Conservation (phyloP, 92 coral and sea anemone genomes). For the Zoanthus sociatus region DNA sequence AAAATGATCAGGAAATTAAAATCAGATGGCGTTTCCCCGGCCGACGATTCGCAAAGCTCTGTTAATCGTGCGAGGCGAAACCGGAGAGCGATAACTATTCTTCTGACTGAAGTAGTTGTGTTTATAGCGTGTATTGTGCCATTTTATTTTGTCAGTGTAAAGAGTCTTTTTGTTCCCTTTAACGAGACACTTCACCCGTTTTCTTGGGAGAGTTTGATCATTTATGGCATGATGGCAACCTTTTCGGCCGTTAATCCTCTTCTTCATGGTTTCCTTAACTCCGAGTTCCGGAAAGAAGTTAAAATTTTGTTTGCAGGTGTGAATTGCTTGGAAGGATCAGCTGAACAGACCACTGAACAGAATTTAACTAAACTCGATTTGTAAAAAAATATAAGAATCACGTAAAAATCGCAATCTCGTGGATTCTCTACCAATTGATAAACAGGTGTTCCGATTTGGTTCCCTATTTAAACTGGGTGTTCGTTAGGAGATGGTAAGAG, state of each 20-base stretch:
- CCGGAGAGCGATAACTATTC: constrained; percentile 71
- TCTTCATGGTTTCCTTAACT: constrained; percentile 66
- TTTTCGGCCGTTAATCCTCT: constrained; percentile 57
- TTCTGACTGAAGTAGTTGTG: constrained; percentile 64
- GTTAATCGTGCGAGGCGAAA: constrained; percentile 78
- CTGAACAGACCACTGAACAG: not conserved
- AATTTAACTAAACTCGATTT: not conserved
- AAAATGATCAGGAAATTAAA: constrained; percentile 73
- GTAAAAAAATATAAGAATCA: not conserved
- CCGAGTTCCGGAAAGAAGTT: constrained; percentile 75
- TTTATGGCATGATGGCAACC: constrained; percentile 61
- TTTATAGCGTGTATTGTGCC: constrained; percentile 66
- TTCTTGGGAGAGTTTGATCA: constrained; percentile 21
- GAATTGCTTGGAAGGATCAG: not conserved
- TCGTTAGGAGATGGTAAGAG: no score
- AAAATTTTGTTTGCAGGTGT: not conserved
- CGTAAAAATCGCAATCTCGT: no score
- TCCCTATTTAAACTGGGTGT: no score
- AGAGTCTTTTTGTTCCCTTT: not conserved
- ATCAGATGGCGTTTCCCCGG: constrained; percentile 59
- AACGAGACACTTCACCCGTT: constrained; percentile 12
- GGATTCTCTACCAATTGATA: no score
- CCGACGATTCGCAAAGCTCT: constrained; percentile 64
- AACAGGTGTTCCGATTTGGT: no score
- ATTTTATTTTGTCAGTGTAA: constrained; percentile 44